Base-by-base conservation (phyloP, 1,140 invertebrate species). In the Cataglyphis hispanica region DNA sequence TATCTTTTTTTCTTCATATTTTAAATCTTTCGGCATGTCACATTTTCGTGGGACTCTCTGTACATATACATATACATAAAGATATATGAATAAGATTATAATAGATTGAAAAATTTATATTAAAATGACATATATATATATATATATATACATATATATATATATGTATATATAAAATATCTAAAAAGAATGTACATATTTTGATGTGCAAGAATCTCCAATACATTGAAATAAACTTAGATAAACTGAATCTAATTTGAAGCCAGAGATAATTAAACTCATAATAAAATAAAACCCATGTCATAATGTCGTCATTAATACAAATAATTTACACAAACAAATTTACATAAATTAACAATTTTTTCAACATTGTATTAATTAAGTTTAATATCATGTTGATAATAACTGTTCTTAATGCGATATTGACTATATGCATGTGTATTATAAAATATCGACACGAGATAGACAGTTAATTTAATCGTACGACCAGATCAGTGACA, bases 131-230 rank as follows among this genome's bases (percentile, higher is more conserved):
- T 81, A 70, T 46, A 69, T 66, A 16, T n/a, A 31, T 61, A 83
- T 31, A 31, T 31, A 2, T 31, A 2, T 31, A 2, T 31, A 31
- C 2, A 31, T 31, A 31, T 31, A 31, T 31, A 31, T 31, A 74
- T 66, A n/a, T n/a, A n/a, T n/a, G n/a, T n/a, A n/a, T 60, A 74
- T 66, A 83, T 37, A 83, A 60, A 80, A 80, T 40, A 67, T 80
- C 40, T 40, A 67, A 80, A 78, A 78, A 80, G 31, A 19, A 66
- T 53, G 4, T 50, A 50, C 16, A 67, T 78, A 50, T 78, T 56
- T 72, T 43, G 37, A 70, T 34, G 5, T 0, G 25, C 50, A 40
- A 58, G 0, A 46, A 61, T 46, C 56, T 46, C 34, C 10, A 43
- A 70, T 67, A 67, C 66, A 83, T 81, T 34, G 25, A 81, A n/a